Conservation (phyloP, 2,797 vertebrate genomes). For the Hirundo rustica region DNA sequence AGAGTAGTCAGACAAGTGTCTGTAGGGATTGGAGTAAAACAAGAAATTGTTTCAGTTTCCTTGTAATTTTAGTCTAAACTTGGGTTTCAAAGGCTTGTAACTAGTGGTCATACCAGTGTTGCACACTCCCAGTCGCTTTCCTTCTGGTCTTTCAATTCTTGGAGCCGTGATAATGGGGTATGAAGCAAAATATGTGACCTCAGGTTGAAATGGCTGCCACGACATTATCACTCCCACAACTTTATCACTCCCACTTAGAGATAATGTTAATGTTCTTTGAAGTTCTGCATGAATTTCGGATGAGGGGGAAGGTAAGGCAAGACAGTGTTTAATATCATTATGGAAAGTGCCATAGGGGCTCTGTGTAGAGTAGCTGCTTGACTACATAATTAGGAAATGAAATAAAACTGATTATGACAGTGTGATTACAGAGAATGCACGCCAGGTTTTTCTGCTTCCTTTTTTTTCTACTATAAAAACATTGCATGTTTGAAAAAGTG, state of each 20-base stretch:
- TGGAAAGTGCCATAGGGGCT: not conserved
- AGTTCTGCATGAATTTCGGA: not conserved
- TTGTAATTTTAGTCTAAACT: not conserved
- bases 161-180: not conserved
- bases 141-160: not conserved
- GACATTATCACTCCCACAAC: not conserved
- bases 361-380: not conserved
- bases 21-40: not conserved
- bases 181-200: not conserved
- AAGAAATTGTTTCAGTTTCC: not conserved
- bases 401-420: not conserved
- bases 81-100: not conserved
- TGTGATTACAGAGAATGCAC: not conserved
- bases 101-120: not conserved
- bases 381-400: not conserved
- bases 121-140: not conserved
- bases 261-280: not conserved
- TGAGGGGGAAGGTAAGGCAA: not conserved
- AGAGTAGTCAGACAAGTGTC: not conserved
- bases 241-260: not conserved
- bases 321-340: not conserved
- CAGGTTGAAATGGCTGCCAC: not conserved
- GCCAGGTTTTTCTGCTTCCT: not conserved
- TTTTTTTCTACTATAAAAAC: not conserved
- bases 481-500: not conserved